These are phyloP conservation scores for Spheniscus humboldti DNA, from an alignment of 2,797 vertebrate genomes.

Conservation along the genomic window DNA sequence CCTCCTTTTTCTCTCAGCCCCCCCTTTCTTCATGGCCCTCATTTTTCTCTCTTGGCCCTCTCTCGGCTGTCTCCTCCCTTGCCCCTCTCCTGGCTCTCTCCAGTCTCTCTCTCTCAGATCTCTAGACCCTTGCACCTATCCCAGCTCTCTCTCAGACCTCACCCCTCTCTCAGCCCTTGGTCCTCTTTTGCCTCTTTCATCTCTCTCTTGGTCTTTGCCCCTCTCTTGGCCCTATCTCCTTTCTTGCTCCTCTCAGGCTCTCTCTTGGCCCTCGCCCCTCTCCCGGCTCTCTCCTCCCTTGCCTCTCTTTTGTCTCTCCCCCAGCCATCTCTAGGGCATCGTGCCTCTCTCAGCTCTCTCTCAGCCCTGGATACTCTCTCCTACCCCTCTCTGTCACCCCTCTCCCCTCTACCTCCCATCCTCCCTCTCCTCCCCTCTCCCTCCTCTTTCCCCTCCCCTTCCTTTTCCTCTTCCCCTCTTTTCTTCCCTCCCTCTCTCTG, in stretches of 20 bases:
- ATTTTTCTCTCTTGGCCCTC: not conserved
- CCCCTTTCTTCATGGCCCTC: not conserved
- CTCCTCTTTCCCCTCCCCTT: too few species aligned
- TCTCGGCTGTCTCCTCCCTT: not conserved
- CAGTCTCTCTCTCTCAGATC: not conserved
- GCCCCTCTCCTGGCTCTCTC: not conserved
- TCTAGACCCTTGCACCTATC: not conserved
- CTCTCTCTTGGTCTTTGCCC: too few species aligned
- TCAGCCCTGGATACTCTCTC: not conserved
- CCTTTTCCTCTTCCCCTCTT: too few species aligned
- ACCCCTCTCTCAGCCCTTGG: too few species aligned
- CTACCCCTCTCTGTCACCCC: not conserved
- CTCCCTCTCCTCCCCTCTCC: too few species aligned
- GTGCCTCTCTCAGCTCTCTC: not conserved
- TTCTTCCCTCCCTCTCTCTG: too few species aligned
- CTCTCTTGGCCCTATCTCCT: too few species aligned
- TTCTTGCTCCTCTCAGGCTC: not conserved
- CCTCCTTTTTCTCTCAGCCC: not conserved
- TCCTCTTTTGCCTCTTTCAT: too few species aligned
- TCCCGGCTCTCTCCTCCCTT: not conserved
- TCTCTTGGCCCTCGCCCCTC: not conserved
- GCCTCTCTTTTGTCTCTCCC: not conserved
- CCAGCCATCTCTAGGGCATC: not conserved
- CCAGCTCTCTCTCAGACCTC: not conserved
- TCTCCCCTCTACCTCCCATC: not conserved